Base-by-base conservation (phyloP, 2,113 vertebrate species). In the Daphoenositta chrysoptera region DNA sequence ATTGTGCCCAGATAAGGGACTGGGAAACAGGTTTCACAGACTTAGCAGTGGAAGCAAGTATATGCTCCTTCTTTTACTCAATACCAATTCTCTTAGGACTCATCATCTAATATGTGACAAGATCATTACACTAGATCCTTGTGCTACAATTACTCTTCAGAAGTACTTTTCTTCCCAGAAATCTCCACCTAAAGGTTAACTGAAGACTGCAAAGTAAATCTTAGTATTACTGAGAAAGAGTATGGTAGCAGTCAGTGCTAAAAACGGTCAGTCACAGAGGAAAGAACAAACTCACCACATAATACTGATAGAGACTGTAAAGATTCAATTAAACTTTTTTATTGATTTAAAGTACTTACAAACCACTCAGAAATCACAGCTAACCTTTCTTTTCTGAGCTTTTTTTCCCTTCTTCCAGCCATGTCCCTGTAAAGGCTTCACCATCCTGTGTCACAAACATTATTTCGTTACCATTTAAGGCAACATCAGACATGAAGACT, bases 361-460 rank as follows among this genome's bases (percentile, higher is more conserved):
- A 58, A 31, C 0, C 27, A 73, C 35, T 42, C 72, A 30, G 11
- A 83, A 83, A 63, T 44, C 48, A 45, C 8, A 51, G 84, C 97
- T 97, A 91, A 99, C 99, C 99, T 99, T 99, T 99, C 94, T 99
- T 99, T 83, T 99, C 99, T 61, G 91, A 91, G 47, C 58, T 95
- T 97, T 98, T 99, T 94, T 98, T 99, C 82, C 97, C 98, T 93
- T 99, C 98, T 89, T 98, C 98, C 85, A 99, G 97, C 99, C 99
- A 99, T 68, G 98, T 97, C 9, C 99, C 99, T 92, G 97, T 99
- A 97, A 99, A 99, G 88, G 98, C 99, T 97, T 99, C 99, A 47
- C 99, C 99, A 61, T 99, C 99, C 83, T 97, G 98, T 15, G 99
- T 99, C 87, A 99, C 98, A 97, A 99, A 99, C 96, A 99, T 98